Evolutionary conservation across 2,113 vertebrate genomes (phyloP), one percentile per base, ranked within the genome.

Genomic region (Pelecanus crispus): DNA sequence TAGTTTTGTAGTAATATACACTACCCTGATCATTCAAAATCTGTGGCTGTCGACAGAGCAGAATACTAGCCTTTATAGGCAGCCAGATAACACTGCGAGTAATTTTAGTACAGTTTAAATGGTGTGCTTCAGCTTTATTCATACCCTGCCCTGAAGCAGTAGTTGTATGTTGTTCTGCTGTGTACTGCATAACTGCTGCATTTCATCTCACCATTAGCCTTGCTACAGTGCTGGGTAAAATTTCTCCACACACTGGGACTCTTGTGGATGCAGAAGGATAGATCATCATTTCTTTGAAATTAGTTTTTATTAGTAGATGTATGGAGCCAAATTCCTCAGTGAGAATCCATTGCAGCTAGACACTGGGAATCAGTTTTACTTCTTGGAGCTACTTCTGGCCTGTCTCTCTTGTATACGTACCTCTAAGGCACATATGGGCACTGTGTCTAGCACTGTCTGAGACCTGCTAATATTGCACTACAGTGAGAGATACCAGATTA

Each of bases 351-450:
- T 34, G 56, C 62, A 47, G 31, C n/a, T n/a, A 9, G 58, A 26
- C 72, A 17, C 16, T 52, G n/a, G 55, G 67, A 49, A 45, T 22
- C 15, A 10, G 7, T 42, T 82, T 75, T 47, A 25, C 28, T 59
- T 32, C 29, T 53, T 21, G 31, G 31, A 74, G 29, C 29, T 63
- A 3, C 77, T 86, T 42, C 42, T 58, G 68, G 55, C 58, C 58
- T 1, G 0, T 61, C 32, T 70, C 25, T 68, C 61, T 7, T 2
- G 0, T 17, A 0, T 38, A 24, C 2, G 3, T 38, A 8, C 16
- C 38, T n/a, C 59, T 16, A 2, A 73, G 45, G 53, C 31, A 12
- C 7, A 5, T 25, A 21, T 10, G 17, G 67, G 61, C 36, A 5
- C 67, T 25, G 17, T 47, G 61, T 75, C 66, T 59, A 19, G 62